These are phyloP conservation scores for Ctenopoma multispine DNA, from an alignment of 2,797 vertebrate species.

Conservation along the genomic window DNA sequence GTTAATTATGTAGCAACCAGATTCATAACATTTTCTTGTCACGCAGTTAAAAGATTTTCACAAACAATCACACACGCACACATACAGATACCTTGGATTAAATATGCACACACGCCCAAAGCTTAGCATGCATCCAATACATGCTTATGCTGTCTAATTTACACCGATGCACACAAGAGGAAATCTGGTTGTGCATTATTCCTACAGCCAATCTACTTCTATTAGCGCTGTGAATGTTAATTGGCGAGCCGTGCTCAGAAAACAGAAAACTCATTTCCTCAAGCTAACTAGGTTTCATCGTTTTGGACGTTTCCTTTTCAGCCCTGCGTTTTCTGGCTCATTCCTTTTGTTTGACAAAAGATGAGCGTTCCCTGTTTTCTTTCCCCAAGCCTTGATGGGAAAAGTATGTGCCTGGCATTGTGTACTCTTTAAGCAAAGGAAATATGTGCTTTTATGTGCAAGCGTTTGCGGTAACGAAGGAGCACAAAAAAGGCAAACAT, in stretches of 20 bases:
- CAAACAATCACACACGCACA: background rate
- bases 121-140: conserved; percentile 7
- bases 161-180: conserved; percentile 22
- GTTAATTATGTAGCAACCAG: conserved; percentile 56
- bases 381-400: conserved; percentile 61
- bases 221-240: conserved; percentile 72
- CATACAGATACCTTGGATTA: background rate
- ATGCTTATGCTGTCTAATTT: conserved; percentile 19
- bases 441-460: conserved; percentile 54
- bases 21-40: conserved; percentile 70
- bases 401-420: conserved; percentile 68
- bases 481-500: conserved; percentile 44
- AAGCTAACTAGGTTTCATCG: conserved; percentile 63
- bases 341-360: conserved; percentile 70
- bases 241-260: conserved; percentile 61
- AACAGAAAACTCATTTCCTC: conserved; percentile 68
- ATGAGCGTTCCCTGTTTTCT: conserved; percentile 45
- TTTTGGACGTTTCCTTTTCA: conserved; percentile 65
- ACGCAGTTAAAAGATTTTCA: conserved; percentile 10
- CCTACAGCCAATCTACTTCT: conserved; percentile 69
- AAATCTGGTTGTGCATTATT: conserved; percentile 63
- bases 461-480: conserved; percentile 23
- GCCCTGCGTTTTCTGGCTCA: conserved; percentile 60
- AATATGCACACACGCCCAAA: background rate
- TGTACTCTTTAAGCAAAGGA: conserved; percentile 54